These are phyloP conservation scores for Netelia fuscicornis DNA, from an alignment of 2,888 invertebrate species.

Conservation along the genomic window DNA sequence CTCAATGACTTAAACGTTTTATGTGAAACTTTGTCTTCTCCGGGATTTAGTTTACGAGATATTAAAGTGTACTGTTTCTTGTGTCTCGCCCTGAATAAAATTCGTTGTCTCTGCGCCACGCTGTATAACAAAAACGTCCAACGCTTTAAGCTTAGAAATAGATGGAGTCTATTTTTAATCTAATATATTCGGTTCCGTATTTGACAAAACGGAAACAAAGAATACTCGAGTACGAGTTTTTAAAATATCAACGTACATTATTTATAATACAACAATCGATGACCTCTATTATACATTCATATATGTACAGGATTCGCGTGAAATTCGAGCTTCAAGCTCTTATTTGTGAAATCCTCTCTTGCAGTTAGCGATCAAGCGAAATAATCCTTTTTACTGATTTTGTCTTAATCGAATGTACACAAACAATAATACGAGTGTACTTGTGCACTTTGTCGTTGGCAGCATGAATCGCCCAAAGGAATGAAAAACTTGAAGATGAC, in stretches of 20 bases:
- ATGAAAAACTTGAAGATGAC: background rate
- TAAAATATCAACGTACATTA: constrained; percentile 51
- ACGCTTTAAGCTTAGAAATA: background rate
- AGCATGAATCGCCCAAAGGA: background rate
- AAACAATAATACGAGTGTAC: constrained; percentile 48
- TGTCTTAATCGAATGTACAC: constrained; percentile 41
- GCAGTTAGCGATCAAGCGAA: constrained; percentile 14
- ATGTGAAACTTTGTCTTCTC: no score
- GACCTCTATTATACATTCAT: constrained; percentile 28
- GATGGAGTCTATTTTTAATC: constrained; percentile 16
- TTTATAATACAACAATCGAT: constrained; percentile 56
- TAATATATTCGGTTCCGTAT: constrained; percentile 38
- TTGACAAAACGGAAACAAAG: constrained; percentile 26
- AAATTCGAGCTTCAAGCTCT: background rate
- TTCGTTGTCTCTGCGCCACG: no score
- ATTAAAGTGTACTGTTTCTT: no score
- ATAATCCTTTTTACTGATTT: constrained; percentile 12
- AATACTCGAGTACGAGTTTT: constrained; percentile 52
- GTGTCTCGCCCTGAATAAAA: no score
- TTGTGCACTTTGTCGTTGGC: constrained; percentile 57
- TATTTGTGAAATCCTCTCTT: constrained; percentile 34
- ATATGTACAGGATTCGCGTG: constrained; percentile 53
- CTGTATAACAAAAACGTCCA: background rate
- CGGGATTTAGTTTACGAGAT: no score
- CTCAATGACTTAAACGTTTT: no score